Evolutionary conservation across 2,888 invertebrate species (phyloP), one percentile per base, ranked within the genome.

Genomic region (Dryobota labecula): DNA sequence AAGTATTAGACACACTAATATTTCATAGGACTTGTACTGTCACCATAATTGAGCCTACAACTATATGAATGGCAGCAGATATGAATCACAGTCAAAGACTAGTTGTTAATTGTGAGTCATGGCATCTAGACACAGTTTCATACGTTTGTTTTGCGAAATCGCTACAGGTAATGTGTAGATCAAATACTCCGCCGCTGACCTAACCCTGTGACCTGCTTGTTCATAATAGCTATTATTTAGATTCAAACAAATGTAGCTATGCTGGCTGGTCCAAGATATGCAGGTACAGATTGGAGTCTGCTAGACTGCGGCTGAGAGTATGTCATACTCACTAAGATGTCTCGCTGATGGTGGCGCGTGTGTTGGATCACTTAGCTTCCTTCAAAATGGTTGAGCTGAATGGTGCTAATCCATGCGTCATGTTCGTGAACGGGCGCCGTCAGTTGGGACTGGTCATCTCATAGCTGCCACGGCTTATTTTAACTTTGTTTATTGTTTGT

Each of bases 71-170:
- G 41, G 60, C 38, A 20, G 2, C 20, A 65, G 72, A 82, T 72
- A 72, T 66, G 51, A 68, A 82, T 82, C 78, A 67, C 66, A 64
- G 70, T 64, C 66, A 80, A 65, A 76, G 61, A 47, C 41, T 43
- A 43, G 15, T 67, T n/a, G 45, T 63, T 66, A 63, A 63, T 76
- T 61, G 63, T 79, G 64, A 82, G 65, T 72, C 82, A 82, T 57
- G 20, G 8, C 24, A 49, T 57, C 51, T 43, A 36, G 47, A 54
- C 41, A 60, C 27, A 68, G 47, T 63, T 73, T 45, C 64, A 30
- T 58, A 58, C 58, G 62, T 51, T 49, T 24, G 24, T 4, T 57
- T 70, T 68, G 54, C 67, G 64, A 61, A 77, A 77, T 64, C 38
- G 2, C 45, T 54, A 67, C 41, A 68, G 18, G 62, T 67, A 64